Percentiles rank a stretch among this genome's conserved stretches.
These are phyloP conservation scores for Auanema sp. DNA, from an alignment of 2,888 invertebrate species.

Conservation along the genomic window DNA sequence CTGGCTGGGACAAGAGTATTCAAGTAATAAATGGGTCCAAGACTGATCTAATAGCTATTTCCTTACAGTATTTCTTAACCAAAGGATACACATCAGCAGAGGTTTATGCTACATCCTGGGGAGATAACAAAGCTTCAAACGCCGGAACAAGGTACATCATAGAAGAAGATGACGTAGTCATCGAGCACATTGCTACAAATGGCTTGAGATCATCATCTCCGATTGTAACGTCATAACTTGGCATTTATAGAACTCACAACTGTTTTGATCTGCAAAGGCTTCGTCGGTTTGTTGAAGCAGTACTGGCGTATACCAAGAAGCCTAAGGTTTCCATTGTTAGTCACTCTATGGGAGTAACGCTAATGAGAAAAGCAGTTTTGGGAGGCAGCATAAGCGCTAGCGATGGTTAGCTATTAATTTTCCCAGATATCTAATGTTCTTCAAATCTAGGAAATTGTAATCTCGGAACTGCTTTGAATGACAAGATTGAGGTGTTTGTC, in stretches of 20 bases:
- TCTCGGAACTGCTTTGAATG: constrained; percentile 40
- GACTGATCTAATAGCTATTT: too few relatives aligned
- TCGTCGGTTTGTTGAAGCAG: constrained; percentile 47
- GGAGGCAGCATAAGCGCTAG: constrained; percentile 38
- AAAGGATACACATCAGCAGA: constrained; percentile 43
- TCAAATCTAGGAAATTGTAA: constrained; percentile 31
- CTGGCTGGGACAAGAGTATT: constrained; percentile 10
- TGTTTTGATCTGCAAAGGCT: constrained; percentile 40
- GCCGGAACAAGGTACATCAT: constrained; percentile 25
- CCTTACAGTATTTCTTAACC: constrained; percentile 29
- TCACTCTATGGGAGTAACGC: constrained; percentile 55
- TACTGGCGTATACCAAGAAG: constrained; percentile 39
- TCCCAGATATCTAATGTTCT: background rate
- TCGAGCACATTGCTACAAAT: background rate
- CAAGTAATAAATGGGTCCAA: constrained; percentile 1
- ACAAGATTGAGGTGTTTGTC: constrained; percentile 49
- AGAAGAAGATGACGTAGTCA: background rate
- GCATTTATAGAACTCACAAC: constrained; percentile 36
- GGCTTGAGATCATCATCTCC: background rate
- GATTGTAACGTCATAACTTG: background rate
- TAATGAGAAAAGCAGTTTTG: constrained; percentile 44
- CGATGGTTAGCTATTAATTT: constrained; percentile 22
- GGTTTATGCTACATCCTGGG: constrained; percentile 54
- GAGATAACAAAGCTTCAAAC: constrained; percentile 35
- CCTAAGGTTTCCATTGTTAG: constrained; percentile 35